These are phyloP conservation scores for Denticeps clupeoides DNA, from an alignment of 2,797 vertebrate genomes.

Conservation along the genomic window DNA sequence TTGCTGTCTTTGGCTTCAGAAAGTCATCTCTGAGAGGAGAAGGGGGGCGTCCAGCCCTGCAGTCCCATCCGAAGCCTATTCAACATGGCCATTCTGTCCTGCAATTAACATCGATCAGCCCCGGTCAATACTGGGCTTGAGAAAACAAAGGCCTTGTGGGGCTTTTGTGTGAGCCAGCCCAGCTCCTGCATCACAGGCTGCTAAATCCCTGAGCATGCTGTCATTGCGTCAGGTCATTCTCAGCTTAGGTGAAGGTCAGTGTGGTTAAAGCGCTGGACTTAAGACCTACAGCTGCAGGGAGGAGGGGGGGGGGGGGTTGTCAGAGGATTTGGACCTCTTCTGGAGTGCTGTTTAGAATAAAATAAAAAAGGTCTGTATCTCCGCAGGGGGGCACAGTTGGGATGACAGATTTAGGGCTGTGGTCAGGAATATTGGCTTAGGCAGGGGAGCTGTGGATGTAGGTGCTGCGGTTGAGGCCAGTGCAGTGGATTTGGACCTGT, in stretches of 20 bases:
- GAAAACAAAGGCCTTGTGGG: constrained; percentile 61
- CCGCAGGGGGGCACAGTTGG: constrained; percentile 1
- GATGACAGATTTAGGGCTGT: constrained; percentile 1
- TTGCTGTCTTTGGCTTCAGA: constrained; percentile 26
- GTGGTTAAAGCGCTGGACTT: constrained; percentile 35
- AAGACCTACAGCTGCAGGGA: constrained; percentile 28
- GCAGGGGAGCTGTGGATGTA: not conserved
- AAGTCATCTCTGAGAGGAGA: constrained; percentile 14
- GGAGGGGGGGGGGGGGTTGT: constrained; percentile 13
- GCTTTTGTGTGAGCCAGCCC: constrained; percentile 49
- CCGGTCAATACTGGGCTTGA: constrained; percentile 59
- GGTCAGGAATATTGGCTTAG: constrained; percentile 2
- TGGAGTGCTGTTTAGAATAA: constrained; percentile 2
- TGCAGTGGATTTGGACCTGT: not conserved
- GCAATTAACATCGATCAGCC: constrained; percentile 71
- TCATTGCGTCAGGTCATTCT: constrained; percentile 57
- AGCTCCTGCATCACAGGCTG: constrained; percentile 51
- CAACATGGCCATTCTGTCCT: constrained; percentile 66
- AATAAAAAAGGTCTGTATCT: not conserved
- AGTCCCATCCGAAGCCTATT: constrained; percentile 54
- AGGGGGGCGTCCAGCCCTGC: constrained; percentile 41
- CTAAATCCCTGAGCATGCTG: constrained; percentile 59
- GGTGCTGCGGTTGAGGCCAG: not conserved
- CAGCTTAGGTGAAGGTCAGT: constrained; percentile 55
- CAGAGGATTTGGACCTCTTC: not conserved